Evolutionary conservation across 2,113 vertebrate species (phyloP).

Genomic region (Sinocyclocheilus maitianheensis): DNA sequence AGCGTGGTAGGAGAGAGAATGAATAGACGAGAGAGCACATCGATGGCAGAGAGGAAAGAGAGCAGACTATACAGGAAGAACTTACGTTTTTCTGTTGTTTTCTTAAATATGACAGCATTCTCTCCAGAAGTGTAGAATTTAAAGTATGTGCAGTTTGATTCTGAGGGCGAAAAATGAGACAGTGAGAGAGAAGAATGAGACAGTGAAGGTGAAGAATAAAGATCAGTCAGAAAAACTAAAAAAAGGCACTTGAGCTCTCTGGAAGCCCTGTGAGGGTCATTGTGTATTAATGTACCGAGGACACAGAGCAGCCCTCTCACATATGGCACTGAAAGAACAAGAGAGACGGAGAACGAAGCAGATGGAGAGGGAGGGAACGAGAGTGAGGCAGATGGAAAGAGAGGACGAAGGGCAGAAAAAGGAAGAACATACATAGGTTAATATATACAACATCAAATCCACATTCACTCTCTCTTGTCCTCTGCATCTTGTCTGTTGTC

Average conservation of each 20-base stretch:
- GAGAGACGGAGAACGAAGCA: slow-evolving; percentile 45
- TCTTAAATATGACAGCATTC: slow-evolving; percentile 84
- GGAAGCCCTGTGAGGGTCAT: slow-evolving; percentile 35
- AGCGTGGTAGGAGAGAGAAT: background rate
- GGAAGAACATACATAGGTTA: background rate
- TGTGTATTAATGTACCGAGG: slow-evolving; percentile 37
- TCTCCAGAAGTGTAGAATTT: slow-evolving; percentile 91
- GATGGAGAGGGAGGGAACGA: slow-evolving; percentile 23
- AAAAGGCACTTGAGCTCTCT: slow-evolving; percentile 40
- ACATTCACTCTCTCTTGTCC: slow-evolving; percentile 42
- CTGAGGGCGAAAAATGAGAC: slow-evolving; percentile 67
- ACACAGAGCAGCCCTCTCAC: slow-evolving; percentile 11
- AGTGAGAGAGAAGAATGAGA: slow-evolving; percentile 55
- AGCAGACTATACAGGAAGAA: background rate
- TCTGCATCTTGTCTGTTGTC: slow-evolving; percentile 48
- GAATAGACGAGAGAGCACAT: background rate
- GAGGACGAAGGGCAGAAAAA: slow-evolving; percentile 2
- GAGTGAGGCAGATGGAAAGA: slow-evolving; percentile 22
- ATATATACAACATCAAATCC: background rate
- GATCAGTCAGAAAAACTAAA: slow-evolving; percentile 30
- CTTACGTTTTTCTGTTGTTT: slow-evolving; percentile 87
- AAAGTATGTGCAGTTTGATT: slow-evolving; percentile 90
- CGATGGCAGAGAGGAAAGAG: background rate
- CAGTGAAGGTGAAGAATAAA: slow-evolving; percentile 49
- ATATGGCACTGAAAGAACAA: slow-evolving; percentile 26